Evolutionary conservation across 2,888 invertebrate species (phyloP), one percentile per base, ranked within the genome.

Genomic region (Tiliacea citrago): DNA sequence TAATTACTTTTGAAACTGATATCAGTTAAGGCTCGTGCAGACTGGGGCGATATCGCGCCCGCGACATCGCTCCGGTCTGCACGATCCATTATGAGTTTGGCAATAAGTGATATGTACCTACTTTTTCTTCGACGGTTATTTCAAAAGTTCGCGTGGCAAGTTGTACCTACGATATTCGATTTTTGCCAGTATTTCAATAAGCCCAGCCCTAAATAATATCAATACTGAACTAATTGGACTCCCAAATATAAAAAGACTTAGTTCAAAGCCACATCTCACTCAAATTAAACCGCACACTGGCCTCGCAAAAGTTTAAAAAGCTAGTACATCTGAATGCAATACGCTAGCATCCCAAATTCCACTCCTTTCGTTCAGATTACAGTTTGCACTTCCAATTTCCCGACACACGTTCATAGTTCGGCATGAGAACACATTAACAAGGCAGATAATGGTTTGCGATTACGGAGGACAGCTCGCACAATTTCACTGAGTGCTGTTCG

Each of bases 401-500:
- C 18, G 18, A 47, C 35, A 39, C 24, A 45, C 47, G 13, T n/a
- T 35, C n/a, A 62, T 16, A 68, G 24, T 83, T 47, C n/a, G 16
- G 42, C 62, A 35, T 66, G 21, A 49, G 35, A 82, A 55, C 42
- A 63, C 53, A 74, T 74, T 57, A 74, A 74, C 18, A 57, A 68
- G n/a, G 24, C 45, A 70, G 63, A 39, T 57, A 79, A 74, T 68
- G 49, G 47, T 24, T 68, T 53, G 49, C 68, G 70, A 13, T 62
- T 10, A 49, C n/a, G 42, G 65, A 66, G 16, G 13, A 55, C 47
- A 45, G 13, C 16, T 8, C 18, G 39, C n/a, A 49, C 60, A 75
- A 80, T 81, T 75, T 71, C 51, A 61, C 39, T n/a, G 49, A 81
- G 75, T 80, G 81, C 70, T 80, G 29, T 47, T 83, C 49, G 8